A percentile compares a stretch with the other conserved stretches of the same genome.
phyloP scores from a whole-genome alignment of 2,888 invertebrate species.

The Erebia ligea region DNA sequence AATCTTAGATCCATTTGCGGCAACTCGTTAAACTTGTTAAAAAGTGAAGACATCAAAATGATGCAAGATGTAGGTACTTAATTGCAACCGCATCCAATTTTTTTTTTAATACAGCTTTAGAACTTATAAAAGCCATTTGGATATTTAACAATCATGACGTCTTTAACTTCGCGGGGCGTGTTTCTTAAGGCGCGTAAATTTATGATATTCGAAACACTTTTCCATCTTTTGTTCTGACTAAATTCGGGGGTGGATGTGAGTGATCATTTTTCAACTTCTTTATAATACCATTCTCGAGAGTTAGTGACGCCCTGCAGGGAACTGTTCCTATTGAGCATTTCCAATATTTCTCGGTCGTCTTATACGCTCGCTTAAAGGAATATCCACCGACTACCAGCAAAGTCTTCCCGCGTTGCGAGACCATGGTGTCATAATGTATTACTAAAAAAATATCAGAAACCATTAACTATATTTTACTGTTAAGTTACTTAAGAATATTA shows the following conservation, averaged over 20 bases:
- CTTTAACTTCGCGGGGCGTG: too few species aligned
- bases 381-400: slow-evolving; percentile 46
- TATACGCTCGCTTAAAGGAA: slow-evolving; percentile 41
- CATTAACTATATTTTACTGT: neutral
- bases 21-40: too few species aligned
- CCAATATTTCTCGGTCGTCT: slow-evolving; percentile 24
- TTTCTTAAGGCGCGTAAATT: too few species aligned
- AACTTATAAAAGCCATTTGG: too few species aligned
- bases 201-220: slow-evolving; percentile 16
- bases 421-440: slow-evolving; percentile 44
- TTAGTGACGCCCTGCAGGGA: slow-evolving; percentile 35
- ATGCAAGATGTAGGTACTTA: too few species aligned
- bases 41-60: too few species aligned
- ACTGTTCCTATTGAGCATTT: slow-evolving; percentile 30
- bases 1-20: too few species aligned
- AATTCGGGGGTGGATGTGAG: slow-evolving; percentile 44
- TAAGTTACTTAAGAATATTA: too few species aligned
- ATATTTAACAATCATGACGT: too few species aligned
- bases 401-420: slow-evolving; percentile 46
- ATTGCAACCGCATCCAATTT: too few species aligned
- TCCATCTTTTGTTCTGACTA: slow-evolving; percentile 18
- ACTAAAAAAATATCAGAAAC: slow-evolving; percentile 28
- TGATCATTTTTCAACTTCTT: slow-evolving; percentile 39
- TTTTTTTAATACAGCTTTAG: too few species aligned
- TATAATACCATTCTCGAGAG: slow-evolving; percentile 32